Evolutionary conservation across 2,113 vertebrate genomes (phyloP).

Genomic region (Amazona guildingii): DNA sequence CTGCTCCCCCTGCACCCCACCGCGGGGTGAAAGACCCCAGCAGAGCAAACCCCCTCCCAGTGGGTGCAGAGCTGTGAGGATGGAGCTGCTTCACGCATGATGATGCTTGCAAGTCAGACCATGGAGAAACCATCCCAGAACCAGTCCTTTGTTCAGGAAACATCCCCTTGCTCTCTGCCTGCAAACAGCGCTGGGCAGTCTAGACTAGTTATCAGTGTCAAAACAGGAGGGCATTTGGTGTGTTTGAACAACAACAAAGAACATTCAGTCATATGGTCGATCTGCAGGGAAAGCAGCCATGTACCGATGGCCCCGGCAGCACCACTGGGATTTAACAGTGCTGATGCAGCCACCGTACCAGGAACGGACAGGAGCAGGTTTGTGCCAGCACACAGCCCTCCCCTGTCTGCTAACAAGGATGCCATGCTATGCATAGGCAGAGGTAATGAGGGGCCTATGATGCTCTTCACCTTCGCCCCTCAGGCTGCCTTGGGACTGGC

Average conservation of each 20-base stretch:
- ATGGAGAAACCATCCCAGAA: background rate
- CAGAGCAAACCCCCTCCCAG: background rate
- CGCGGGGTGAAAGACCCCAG: background rate
- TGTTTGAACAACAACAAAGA: background rate
- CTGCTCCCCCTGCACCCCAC: background rate
- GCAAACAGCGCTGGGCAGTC: background rate
- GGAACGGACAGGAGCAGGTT: fast-evolving
- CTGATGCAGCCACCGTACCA: background rate
- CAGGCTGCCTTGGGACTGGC: background rate
- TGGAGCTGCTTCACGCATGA: background rate
- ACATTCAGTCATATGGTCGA: fast-evolving
- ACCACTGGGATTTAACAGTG: background rate
- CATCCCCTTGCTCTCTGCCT: background rate
- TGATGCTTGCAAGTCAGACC: fast-evolving
- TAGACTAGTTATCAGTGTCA: background rate
- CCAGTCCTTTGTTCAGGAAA: background rate
- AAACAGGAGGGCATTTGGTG: background rate
- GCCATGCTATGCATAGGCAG: fast-evolving
- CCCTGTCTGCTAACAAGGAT: fast-evolving
- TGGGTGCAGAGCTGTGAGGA: fast-evolving
- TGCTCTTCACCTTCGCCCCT: background rate
- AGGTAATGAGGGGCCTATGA: fast-evolving
- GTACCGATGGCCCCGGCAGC: fast-evolving
- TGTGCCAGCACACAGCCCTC: background rate
- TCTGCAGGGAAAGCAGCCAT: background rate